Percentiles rank a stretch among this genome's conserved stretches.
Evolutionary conservation across 2,113 vertebrate genomes (phyloP).

Genomic region (Seriola dumerili): DNA sequence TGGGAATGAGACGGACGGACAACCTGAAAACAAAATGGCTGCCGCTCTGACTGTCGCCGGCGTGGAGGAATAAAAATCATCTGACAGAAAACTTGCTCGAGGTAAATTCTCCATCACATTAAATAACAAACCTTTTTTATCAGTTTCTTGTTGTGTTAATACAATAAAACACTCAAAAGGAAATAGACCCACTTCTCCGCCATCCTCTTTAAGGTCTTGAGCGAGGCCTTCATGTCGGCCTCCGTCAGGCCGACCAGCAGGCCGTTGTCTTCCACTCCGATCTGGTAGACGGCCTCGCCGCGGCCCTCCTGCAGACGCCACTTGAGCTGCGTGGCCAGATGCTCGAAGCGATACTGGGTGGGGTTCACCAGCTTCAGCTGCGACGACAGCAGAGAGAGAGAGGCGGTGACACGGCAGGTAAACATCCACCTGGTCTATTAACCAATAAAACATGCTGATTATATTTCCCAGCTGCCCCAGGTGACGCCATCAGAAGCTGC

Average conservation of each 20-base stretch:
- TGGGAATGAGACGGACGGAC: too few species aligned
- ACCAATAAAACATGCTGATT: too few species aligned
- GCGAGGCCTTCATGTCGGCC: constrained; percentile 94
- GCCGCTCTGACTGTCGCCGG: too few species aligned
- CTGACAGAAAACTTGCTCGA: too few species aligned
- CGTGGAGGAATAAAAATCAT: too few species aligned
- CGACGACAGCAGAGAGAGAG: not conserved
- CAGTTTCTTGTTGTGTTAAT: too few species aligned
- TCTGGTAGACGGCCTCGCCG: constrained; percentile 97
- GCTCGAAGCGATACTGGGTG: constrained; percentile 95
- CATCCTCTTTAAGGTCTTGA: constrained; percentile 94
- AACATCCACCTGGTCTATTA: not conserved
- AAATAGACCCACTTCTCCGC: constrained; percentile 90
- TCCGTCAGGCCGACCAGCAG: constrained; percentile 94
- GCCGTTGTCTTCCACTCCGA: constrained; percentile 96
- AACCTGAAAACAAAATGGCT: too few species aligned
- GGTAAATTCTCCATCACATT: too few species aligned
- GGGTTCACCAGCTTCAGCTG: constrained; percentile 97
- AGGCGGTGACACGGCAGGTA: not conserved
- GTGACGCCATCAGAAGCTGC: too few species aligned
- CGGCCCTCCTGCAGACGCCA: constrained; percentile 97
- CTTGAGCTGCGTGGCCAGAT: constrained; percentile 97
- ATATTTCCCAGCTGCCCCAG: too few species aligned
- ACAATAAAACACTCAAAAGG: too few species aligned
- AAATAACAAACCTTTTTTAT: too few species aligned